A percentile compares a stretch with the other conserved stretches of the same genome.
phyloP scores from a whole-genome alignment of 2,888 invertebrate species.

The Linyphia triangularis region DNA sequence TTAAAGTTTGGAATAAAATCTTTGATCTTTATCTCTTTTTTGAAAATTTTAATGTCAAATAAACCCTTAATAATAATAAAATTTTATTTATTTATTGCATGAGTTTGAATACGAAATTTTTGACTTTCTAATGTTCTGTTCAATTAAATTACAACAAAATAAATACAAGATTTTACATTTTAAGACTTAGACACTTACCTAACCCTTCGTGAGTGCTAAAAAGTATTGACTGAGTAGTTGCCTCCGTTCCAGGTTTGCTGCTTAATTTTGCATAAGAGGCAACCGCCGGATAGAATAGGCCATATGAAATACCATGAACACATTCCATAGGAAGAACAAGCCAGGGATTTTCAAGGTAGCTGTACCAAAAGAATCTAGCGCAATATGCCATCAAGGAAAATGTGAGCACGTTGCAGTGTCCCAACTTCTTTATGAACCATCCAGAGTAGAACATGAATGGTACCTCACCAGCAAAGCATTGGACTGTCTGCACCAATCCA shows the following conservation, averaged over 20 bases:
- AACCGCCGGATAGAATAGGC: conserved; percentile 84
- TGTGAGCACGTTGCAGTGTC: conserved; percentile 78
- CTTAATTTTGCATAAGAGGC: conserved; percentile 91
- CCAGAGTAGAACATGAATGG: conserved; percentile 90
- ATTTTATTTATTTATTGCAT: too few relatives aligned
- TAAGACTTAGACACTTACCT: conserved; percentile 82
- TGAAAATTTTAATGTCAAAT: too few relatives aligned
- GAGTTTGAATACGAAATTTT: too few relatives aligned
- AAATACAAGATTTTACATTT: too few relatives aligned
- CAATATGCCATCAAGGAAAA: conserved; percentile 78
- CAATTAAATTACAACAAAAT: too few relatives aligned
- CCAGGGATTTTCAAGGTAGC: conserved; percentile 78
- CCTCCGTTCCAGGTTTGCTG: conserved; percentile 86
- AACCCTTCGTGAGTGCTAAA: conserved; percentile 94
- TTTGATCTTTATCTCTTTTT: too few relatives aligned
- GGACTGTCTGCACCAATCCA: conserved; percentile 81
- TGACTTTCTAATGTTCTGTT: too few relatives aligned
- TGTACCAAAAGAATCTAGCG: conserved; percentile 78
- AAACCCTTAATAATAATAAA: too few relatives aligned
- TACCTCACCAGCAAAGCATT: conserved; percentile 90
- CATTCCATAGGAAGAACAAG: conserved; percentile 78
- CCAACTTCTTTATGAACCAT: conserved; percentile 50
- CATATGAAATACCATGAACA: conserved; percentile 79
- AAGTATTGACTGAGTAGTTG: conserved; percentile 91
- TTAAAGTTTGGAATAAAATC: too few relatives aligned